Evolutionary conservation across 1,140 invertebrate genomes (phyloP).

Genomic region (Tetraneura akinire): DNA sequence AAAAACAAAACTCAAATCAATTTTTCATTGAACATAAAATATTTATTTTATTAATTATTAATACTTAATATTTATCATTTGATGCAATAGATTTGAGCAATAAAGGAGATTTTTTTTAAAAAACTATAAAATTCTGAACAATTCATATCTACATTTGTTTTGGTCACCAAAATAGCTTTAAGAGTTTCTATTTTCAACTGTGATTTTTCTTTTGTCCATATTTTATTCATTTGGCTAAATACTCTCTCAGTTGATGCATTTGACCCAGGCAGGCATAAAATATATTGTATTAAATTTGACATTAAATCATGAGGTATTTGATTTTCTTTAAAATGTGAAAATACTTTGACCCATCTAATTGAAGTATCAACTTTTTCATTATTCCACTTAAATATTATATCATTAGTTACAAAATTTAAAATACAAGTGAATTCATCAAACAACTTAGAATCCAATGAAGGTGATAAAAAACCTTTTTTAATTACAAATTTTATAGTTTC

Average conservation of each 20-base stretch:
- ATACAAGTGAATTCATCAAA: not conserved
- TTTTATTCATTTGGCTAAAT: not conserved
- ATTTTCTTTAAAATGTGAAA: conserved; percentile 20
- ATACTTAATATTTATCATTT: conserved; percentile 6
- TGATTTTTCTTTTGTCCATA: not conserved
- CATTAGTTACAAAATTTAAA: not conserved
- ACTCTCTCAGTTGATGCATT: conserved; percentile 16
- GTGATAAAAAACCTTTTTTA: too few species aligned
- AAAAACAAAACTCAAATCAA: too few species aligned
- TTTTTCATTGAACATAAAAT: too few species aligned
- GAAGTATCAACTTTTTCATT: too few species aligned
- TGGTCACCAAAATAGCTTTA: not conserved
- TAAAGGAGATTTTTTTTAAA: not conserved
- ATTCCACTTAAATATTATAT: not conserved
- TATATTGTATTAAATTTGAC: conserved; percentile 1
- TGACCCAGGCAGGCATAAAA: not conserved
- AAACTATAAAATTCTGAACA: not conserved
- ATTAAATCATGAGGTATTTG: not conserved
- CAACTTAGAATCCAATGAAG: too few species aligned
- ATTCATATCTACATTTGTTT: not conserved
- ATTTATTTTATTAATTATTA: too few species aligned
- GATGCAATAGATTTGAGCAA: not conserved
- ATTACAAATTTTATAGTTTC: too few species aligned
- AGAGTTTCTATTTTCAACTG: not conserved
- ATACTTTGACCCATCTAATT: not conserved